phyloP scores from a whole-genome alignment of 2,888 invertebrate species.

The Dexiosoma caninum region DNA sequence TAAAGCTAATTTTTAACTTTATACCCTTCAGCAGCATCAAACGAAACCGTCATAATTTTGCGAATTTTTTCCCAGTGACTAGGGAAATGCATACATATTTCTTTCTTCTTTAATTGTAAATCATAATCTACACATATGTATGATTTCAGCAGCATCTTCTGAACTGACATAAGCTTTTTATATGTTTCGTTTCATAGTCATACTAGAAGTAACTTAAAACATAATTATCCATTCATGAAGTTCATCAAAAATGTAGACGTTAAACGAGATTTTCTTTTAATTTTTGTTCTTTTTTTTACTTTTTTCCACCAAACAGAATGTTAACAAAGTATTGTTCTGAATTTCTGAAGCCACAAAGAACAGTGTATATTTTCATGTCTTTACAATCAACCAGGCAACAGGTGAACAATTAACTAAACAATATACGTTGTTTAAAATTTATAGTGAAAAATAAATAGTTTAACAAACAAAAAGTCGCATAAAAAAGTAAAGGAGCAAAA shows the following conservation, averaged over 20 bases:
- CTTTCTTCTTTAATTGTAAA: conserved; percentile 33
- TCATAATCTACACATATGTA: conserved; percentile 49
- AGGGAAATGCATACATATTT: background rate
- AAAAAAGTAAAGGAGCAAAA: conserved; percentile 54
- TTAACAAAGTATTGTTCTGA: conserved; percentile 30
- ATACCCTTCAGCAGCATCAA: conserved; percentile 8
- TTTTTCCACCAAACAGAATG: conserved; percentile 27
- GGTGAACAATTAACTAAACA: conserved; percentile 59
- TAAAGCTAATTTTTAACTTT: background rate
- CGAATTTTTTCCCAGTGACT: background rate
- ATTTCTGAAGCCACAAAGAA: conserved; percentile 24
- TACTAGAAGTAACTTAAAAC: conserved; percentile 35
- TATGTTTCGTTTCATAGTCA: conserved; percentile 59
- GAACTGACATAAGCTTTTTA: background rate
- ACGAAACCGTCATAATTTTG: conserved; percentile 48
- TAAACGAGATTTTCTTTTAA: conserved; percentile 5
- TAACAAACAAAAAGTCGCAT: conserved; percentile 39
- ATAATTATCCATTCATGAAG: conserved; percentile 45
- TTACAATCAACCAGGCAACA: conserved; percentile 43
- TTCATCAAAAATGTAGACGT: conserved; percentile 51
- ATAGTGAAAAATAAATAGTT: conserved; percentile 39
- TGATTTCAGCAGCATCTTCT: background rate
- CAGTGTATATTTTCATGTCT: background rate
- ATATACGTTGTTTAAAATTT: conserved; percentile 33
- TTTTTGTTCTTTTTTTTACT: background rate